Evolutionary conservation across 2,888 invertebrate genomes (phyloP).

Genomic region (Limnephilus rhombicus): DNA sequence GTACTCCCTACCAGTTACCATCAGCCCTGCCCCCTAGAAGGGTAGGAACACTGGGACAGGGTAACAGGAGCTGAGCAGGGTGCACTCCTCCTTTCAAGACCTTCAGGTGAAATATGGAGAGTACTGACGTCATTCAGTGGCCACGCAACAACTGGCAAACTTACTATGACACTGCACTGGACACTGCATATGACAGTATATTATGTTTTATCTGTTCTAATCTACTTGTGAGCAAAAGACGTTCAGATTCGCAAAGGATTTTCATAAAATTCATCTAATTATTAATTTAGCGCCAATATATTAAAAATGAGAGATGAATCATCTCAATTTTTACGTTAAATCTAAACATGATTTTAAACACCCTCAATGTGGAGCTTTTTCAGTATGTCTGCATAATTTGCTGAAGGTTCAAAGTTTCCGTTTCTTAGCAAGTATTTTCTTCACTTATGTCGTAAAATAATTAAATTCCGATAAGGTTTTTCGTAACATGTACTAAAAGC

Average conservation of each 20-base stretch:
- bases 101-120: slow-evolving; percentile 59
- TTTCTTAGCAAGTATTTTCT: no score
- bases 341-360: no score
- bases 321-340: background rate
- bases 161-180: background rate
- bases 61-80: background rate
- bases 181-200: background rate
- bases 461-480: background rate
- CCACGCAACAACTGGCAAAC: background rate
- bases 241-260: background rate
- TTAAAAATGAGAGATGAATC: background rate
- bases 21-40: background rate
- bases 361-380: background rate
- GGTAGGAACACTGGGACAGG: background rate
- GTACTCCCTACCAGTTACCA: background rate
- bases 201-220: background rate
- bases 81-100: background rate
- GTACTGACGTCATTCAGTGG: slow-evolving; percentile 58
- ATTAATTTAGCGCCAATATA: no score
- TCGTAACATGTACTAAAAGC: background rate
- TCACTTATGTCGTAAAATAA: no score
- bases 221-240: background rate
- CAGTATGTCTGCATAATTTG: background rate
- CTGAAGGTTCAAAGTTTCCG: background rate
- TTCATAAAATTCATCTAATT: background rate